phyloP scores from a whole-genome alignment of 2,888 invertebrate genomes.

The Embidobia sp. region DNA sequence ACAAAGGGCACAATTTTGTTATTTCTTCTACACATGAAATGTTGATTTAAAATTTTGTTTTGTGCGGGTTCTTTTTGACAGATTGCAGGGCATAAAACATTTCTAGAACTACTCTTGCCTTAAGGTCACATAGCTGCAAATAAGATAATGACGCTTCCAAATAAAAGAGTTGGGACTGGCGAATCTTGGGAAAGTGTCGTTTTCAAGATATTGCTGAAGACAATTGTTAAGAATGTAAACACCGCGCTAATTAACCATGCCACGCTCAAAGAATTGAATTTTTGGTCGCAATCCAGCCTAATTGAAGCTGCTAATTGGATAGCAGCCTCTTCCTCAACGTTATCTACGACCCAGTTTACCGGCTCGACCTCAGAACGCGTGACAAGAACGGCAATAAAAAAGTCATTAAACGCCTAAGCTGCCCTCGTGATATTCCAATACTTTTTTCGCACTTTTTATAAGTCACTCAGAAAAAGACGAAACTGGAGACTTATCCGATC shows the following conservation, averaged over 20 bases:
- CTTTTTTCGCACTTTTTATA: constrained; percentile 9
- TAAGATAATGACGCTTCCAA: too few relatives aligned
- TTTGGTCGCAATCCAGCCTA: constrained; percentile 64
- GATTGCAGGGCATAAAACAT: too few relatives aligned
- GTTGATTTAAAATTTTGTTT: too few relatives aligned
- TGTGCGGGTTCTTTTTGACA: too few relatives aligned
- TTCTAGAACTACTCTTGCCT: too few relatives aligned
- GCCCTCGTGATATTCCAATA: constrained; percentile 34
- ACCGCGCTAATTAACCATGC: constrained; percentile 63
- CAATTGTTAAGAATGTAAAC: constrained; percentile 61
- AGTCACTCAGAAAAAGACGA: constrained; percentile 37
- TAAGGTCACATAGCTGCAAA: too few relatives aligned
- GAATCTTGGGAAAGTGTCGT: constrained; percentile 47
- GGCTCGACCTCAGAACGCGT: constrained; percentile 28
- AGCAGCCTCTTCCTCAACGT: constrained; percentile 61
- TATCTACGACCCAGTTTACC: constrained; percentile 62
- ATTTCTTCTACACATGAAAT: too few relatives aligned
- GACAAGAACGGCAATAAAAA: constrained; percentile 35
- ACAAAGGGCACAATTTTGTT: too few relatives aligned
- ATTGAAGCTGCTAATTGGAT: constrained; percentile 68
- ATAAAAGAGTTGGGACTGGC: constrained; percentile 42
- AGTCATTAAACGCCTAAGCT: constrained; percentile 32
- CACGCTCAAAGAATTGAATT: constrained; percentile 52
- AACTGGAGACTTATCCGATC: too few relatives aligned
- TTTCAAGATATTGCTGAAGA: constrained; percentile 56